Conservation (phyloP, 1,140 invertebrate species). For the Macrosteles quadrilineatus region DNA sequence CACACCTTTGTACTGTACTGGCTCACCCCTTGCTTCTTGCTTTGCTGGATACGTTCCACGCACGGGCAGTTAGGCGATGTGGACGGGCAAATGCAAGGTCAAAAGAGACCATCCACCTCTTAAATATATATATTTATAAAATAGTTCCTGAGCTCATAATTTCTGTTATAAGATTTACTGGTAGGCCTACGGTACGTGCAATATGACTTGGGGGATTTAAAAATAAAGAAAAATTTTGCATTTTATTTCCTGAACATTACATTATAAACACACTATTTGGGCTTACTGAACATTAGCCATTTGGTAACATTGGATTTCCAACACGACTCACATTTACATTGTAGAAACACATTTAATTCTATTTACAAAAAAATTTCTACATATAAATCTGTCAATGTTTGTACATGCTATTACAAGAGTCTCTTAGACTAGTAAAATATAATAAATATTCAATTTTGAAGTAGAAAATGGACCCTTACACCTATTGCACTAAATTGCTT, state of each 20-base stretch:
- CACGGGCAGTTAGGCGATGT: too few relatives aligned
- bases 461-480: slow-evolving; percentile 17
- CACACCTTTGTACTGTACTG: too few relatives aligned
- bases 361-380: neutral
- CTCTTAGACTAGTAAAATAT: neutral
- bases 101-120: too few relatives aligned
- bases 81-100: too few relatives aligned
- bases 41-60: too few relatives aligned
- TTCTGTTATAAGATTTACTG: too few relatives aligned
- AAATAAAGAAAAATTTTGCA: too few relatives aligned
- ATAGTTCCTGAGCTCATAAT: too few relatives aligned
- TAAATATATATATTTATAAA: too few relatives aligned
- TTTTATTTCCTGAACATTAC: slow-evolving; percentile 7
- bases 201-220: too few relatives aligned
- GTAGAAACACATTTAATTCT: neutral
- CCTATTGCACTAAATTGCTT: neutral
- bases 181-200: too few relatives aligned
- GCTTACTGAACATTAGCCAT: neutral
- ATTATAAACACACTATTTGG: slow-evolving; percentile 24
- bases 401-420: neutral
- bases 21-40: too few relatives aligned
- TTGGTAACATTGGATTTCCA: neutral
- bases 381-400: neutral
- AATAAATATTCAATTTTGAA: neutral
- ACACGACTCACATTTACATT: neutral